Evolutionary conservation across 1,140 invertebrate genomes (phyloP).

Genomic region (Drosophila pseudoananassae): DNA sequence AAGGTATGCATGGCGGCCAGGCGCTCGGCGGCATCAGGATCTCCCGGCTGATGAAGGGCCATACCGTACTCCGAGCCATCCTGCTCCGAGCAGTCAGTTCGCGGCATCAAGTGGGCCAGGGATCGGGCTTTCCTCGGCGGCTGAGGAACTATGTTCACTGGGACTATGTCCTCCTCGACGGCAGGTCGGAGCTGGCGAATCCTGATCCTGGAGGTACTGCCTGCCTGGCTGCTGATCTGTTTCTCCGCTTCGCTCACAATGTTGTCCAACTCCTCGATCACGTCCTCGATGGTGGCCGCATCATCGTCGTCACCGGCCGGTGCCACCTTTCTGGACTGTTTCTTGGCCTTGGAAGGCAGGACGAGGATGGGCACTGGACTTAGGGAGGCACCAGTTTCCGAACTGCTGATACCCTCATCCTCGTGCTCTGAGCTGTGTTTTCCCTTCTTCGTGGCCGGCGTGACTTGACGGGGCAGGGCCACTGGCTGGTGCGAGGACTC

Average conservation of each 20-base stretch:
- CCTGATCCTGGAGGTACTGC: slow-evolving; percentile 63
- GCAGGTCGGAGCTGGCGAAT: slow-evolving; percentile 24
- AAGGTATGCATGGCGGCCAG: slow-evolving; percentile 72
- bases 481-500: slow-evolving; percentile 78
- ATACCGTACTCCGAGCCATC: slow-evolving; percentile 82
- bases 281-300: slow-evolving; percentile 93
- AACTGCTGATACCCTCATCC: slow-evolving; percentile 94
- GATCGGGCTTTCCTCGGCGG: slow-evolving; percentile 86
- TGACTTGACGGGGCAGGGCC: slow-evolving; percentile 75
- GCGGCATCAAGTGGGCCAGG: slow-evolving; percentile 85
- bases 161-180: slow-evolving; percentile 86
- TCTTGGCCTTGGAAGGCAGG: slow-evolving; percentile 64
- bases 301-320: slow-evolving; percentile 87
- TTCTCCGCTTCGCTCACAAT: slow-evolving; percentile 93
- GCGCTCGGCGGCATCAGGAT: slow-evolving; percentile 56
- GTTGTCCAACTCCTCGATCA: slow-evolving; percentile 92
- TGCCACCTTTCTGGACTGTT: slow-evolving; percentile 51
- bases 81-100: slow-evolving; percentile 72
- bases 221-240: slow-evolving; percentile 84
- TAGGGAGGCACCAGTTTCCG: slow-evolving; percentile 88
- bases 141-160: slow-evolving; percentile 87
- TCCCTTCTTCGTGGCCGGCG: slow-evolving; percentile 41
- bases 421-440: slow-evolving; percentile 90
- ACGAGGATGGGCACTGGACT: slow-evolving; percentile 86
- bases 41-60: slow-evolving; percentile 61